These are phyloP conservation scores for Crotalus helleri DNA, from an alignment of 2,113 vertebrate genomes.

Conservation along the genomic window DNA sequence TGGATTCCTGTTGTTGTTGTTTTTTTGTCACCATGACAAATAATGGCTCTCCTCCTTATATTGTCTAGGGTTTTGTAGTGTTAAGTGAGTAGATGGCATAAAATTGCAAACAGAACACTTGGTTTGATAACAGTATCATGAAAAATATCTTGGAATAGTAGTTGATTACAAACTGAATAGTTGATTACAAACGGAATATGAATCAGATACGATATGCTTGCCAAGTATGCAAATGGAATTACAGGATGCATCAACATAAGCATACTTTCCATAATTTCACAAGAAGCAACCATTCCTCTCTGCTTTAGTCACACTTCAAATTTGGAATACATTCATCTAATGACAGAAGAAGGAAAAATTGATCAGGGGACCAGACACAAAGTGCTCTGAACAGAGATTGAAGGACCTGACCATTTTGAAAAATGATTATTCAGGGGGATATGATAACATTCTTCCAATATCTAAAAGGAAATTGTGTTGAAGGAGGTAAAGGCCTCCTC, in stretches of 20 bases:
- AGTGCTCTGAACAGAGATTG: not conserved
- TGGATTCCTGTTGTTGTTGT: not conserved
- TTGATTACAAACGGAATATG: not conserved
- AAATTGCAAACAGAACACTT: not conserved
- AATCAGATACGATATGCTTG: not conserved
- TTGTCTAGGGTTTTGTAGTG: not conserved
- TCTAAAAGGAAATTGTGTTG: not conserved
- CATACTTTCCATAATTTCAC: not conserved
- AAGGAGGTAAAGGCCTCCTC: not conserved
- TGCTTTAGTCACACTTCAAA: not conserved
- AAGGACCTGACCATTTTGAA: not conserved
- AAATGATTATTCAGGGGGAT: not conserved
- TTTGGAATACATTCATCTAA: not conserved
- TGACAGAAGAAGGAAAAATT: not conserved
- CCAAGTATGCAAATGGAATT: not conserved
- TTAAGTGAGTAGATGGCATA: not conserved
- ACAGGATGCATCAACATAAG: not conserved
- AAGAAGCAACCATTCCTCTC: not conserved
- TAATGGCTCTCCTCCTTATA: not conserved
- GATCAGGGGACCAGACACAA: not conserved
- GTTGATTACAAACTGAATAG: not conserved
- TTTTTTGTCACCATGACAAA: not conserved
- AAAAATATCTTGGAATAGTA: not conserved
- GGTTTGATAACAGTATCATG: not conserved
- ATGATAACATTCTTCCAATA: not conserved